Base-by-base conservation (phyloP, 2,797 vertebrate genomes). In the Neopelma chrysocephalum region DNA sequence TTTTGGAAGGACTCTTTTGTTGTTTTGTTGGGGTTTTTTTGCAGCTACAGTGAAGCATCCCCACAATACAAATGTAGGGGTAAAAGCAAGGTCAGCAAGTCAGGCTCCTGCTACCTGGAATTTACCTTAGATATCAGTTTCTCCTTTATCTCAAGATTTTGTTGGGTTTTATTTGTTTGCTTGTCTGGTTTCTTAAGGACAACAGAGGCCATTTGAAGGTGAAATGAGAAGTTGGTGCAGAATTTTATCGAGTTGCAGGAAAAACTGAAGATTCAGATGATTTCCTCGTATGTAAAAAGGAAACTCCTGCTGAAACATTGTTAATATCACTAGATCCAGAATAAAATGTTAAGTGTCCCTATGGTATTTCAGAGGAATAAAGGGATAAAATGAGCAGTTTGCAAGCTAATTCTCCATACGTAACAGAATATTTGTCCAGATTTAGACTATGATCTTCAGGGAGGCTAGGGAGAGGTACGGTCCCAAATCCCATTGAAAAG, bases 381-480 rank as follows among this genome's bases (percentile, higher is more conserved):
- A 94, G 72, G 87, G 95, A 91, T 96, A 87, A 93, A 82, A 93
- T 57, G 83, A 95, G 76, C 93, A 87, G 91, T 94, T 93, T 82
- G 85, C 87, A 96, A 82, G 73, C 48, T 92, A 94, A 97, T 94
- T 94, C 93, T 90, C 77, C 53, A 70, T 75, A 94, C 20, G 19
- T 94, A 94, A 77, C 29, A 54, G 66, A 82, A 64, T 82, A 88
- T 94, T 94, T 96, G 87, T 90, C 80, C 82, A 95, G 91, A 90
- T 90, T 93, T 94, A 94, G 73, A 69, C 73, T 76, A 10, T 23
- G 70, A 80, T 95, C 90, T 87, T 91, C 71, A 90, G 82, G 70
- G 80, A 88, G 40, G 14, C n/a, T 70, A 64, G 62, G 34, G 80
- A 94, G 40, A 71, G 34, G 69, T 64, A 36, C 45, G 43, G 64